Percentiles rank a stretch among this genome's conserved stretches.
Conservation (phyloP, 2,888 invertebrate genomes). For the Loripinus fragilis region DNA sequence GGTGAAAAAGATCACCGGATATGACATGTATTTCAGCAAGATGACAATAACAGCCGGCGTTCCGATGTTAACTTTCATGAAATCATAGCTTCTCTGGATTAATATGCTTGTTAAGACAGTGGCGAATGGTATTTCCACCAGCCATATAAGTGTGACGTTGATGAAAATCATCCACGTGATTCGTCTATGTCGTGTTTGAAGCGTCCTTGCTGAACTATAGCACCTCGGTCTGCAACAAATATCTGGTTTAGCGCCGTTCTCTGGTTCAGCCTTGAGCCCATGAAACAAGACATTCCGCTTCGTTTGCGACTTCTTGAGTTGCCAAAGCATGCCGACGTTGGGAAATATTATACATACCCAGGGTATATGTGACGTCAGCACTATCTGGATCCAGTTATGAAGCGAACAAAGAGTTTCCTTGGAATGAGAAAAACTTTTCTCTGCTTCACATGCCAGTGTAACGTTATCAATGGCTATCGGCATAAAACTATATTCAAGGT, state of each 20-base stretch:
- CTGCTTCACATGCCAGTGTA: constrained; percentile 37
- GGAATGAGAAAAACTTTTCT: constrained; percentile 33
- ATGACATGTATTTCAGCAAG: constrained; percentile 51
- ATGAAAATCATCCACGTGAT: constrained; percentile 44
- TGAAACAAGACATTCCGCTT: constrained; percentile 28
- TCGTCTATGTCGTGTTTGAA: background rate
- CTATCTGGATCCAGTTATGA: constrained; percentile 52
- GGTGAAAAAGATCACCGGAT: constrained; percentile 47
- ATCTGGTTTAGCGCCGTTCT: background rate
- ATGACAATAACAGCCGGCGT: constrained; percentile 42
- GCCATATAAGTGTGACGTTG: constrained; percentile 51
- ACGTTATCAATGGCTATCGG: constrained; percentile 34
- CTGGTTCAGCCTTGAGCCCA: background rate
- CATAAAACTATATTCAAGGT: constrained; percentile 46
- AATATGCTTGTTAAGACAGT: constrained; percentile 42
- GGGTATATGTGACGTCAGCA: constrained; percentile 49
- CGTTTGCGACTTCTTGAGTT: constrained; percentile 37
- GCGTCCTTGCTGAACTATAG: background rate
- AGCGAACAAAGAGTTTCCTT: constrained; percentile 22
- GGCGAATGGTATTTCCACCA: constrained; percentile 56
- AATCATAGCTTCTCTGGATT: constrained; percentile 35
- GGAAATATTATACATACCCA: constrained; percentile 54
- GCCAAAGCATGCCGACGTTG: constrained; percentile 44
- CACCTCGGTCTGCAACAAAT: background rate
- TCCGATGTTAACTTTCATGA: constrained; percentile 41